phyloP scores from a whole-genome alignment of 2,797 vertebrate species.

The Enteromius thamalakanensis region DNA sequence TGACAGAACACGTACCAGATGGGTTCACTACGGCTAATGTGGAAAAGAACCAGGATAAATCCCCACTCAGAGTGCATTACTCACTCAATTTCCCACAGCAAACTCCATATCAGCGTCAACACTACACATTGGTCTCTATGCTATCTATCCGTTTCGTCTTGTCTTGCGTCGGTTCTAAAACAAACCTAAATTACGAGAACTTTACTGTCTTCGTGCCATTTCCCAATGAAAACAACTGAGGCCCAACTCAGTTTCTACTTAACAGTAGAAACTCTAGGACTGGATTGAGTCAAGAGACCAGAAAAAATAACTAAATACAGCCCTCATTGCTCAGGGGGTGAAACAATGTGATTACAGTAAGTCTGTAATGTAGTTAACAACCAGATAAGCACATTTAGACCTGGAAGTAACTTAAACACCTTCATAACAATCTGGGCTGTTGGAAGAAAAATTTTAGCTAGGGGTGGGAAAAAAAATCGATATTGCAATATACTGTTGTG shows the following conservation, averaged over 20 bases:
- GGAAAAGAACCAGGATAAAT: slow-evolving; percentile 2
- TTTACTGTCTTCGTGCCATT: neutral
- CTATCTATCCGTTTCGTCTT: slow-evolving; percentile 14
- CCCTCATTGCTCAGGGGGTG: neutral
- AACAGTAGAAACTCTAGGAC: slow-evolving; percentile 13
- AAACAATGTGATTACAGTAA: neutral
- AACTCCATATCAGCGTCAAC: neutral
- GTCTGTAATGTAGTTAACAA: neutral
- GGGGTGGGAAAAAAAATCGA: too few species aligned
- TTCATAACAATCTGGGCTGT: neutral
- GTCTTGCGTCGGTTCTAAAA: slow-evolving; percentile 29
- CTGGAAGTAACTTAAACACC: neutral
- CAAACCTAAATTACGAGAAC: slow-evolving; percentile 46
- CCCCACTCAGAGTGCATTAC: neutral
- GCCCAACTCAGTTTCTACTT: too few species aligned
- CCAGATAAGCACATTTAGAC: neutral
- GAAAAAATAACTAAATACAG: neutral
- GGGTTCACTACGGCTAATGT: neutral
- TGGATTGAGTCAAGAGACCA: neutral
- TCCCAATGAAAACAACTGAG: slow-evolving; percentile 17
- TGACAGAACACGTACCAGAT: neutral
- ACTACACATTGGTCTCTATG: neutral
- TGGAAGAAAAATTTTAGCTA: too few species aligned
- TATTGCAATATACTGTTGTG: too few species aligned
- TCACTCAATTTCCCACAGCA: slow-evolving; percentile 1